Conservation (phyloP, 2,113 vertebrate genomes). For the Benitochromis conjunctus region DNA sequence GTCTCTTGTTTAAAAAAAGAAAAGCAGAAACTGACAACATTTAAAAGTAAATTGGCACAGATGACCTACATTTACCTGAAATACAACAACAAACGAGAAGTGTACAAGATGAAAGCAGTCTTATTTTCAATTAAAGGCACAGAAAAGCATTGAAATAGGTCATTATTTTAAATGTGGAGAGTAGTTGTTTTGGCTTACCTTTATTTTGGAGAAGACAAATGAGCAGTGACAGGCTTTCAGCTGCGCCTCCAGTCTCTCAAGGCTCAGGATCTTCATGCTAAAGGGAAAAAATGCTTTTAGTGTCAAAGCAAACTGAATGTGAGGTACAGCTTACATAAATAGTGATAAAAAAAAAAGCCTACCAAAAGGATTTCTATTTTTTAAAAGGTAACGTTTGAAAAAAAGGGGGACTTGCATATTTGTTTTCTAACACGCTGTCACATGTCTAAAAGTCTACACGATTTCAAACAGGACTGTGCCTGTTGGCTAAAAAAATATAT, state of each 20-base stretch:
- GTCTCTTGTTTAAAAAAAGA: not conserved
- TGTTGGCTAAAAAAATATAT: not conserved
- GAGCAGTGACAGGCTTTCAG: constrained; percentile 94
- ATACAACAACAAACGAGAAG: not conserved
- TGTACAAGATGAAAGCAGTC: not conserved
- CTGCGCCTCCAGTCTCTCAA: constrained; percentile 90
- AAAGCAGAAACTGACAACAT: not conserved
- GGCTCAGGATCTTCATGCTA: constrained; percentile 79
- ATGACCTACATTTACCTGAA: not conserved
- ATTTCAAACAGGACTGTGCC: not conserved
- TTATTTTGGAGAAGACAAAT: constrained; percentile 90
- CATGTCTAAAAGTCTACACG: not conserved
- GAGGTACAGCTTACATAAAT: not conserved
- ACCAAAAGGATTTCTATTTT: not conserved
- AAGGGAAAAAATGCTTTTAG: constrained; percentile 37
- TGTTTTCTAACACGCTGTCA: not conserved
- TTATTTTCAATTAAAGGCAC: not conserved
- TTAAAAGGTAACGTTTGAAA: not conserved
- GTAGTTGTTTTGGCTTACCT: constrained; percentile 71
- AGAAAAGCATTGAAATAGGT: not conserved
- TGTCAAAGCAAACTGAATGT: not conserved
- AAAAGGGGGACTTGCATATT: not conserved
- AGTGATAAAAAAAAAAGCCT: not conserved
- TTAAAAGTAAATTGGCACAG: not conserved
- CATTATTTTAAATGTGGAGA: not conserved